These are phyloP conservation scores for Nesogale talazaci DNA, from an alignment of 2,113 vertebrate genomes.

Conservation along the genomic window DNA sequence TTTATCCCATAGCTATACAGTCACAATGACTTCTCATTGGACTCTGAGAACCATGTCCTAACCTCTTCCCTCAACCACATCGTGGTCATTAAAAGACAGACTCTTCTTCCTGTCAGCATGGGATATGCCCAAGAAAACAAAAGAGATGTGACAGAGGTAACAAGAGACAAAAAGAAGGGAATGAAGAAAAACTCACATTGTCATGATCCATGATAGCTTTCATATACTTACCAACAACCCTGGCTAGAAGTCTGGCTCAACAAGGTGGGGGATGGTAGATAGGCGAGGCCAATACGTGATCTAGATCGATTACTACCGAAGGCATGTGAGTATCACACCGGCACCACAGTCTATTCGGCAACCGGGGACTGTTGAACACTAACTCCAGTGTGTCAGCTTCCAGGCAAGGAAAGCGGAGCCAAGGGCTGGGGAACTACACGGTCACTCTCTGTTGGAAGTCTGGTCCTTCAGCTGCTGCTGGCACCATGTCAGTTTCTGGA, in stretches of 20 bases:
- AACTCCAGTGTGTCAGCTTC: background rate
- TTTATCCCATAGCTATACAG: too few species aligned
- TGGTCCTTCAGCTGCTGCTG: background rate
- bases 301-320: background rate
- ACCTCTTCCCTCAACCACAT: background rate
- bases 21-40: background rate
- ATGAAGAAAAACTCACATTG: background rate
- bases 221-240: background rate
- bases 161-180: background rate
- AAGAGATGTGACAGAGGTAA: background rate
- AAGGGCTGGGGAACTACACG: background rate
- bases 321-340: background rate
- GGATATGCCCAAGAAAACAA: background rate
- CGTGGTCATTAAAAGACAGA: background rate
- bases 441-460: background rate
- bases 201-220: background rate
- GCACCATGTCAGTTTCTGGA: background rate
- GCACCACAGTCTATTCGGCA: background rate
- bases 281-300: background rate
- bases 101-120: background rate
- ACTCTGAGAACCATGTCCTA: background rate
- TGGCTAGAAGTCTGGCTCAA: background rate
- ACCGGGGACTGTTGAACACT: background rate
- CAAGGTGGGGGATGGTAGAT: background rate
- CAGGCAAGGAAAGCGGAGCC: background rate